phyloP scores from a whole-genome alignment of 2,113 vertebrate species.

The Brienomyrus brachyistius region DNA sequence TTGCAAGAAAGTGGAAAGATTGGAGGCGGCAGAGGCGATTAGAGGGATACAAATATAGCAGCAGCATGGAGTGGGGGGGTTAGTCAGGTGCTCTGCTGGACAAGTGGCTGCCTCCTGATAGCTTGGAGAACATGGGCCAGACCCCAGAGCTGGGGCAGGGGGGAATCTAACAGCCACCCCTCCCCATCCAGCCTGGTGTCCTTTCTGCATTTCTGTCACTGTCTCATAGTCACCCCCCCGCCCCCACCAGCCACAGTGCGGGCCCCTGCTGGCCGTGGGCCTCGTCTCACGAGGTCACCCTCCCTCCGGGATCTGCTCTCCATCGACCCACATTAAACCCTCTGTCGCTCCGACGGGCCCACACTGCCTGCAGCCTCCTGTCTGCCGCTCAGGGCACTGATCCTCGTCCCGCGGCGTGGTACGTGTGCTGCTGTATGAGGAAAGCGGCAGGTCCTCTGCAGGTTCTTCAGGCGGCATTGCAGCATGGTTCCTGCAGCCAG shows the following conservation, averaged over 20 bases:
- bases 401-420: neutral
- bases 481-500: neutral
- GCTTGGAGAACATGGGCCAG: conserved; percentile 43
- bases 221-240: conserved; percentile 3
- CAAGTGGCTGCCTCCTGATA: conserved; percentile 63
- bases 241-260: conserved; percentile 51
- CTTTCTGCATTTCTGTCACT: conserved; percentile 7
- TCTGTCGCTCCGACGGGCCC: conserved; percentile 51
- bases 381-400: conserved; percentile 33
- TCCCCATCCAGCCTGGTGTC: neutral
- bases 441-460: neutral
- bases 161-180: neutral
- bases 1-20: conserved; percentile 69
- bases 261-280: conserved; percentile 55
- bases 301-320: conserved; percentile 60
- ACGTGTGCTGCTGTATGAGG: neutral
- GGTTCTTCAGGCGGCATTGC: neutral
- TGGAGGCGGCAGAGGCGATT: conserved; percentile 61
- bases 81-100: conserved; percentile 63
- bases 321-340: conserved; percentile 74
- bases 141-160: conserved; percentile 19
- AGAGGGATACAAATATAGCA: conserved; percentile 72
- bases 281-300: conserved; percentile 72
- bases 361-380: conserved; percentile 58
- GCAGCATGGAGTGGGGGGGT: conserved; percentile 64